Evolutionary conservation across 2,888 invertebrate species (phyloP).

Genomic region (Mystacides longicornis): DNA sequence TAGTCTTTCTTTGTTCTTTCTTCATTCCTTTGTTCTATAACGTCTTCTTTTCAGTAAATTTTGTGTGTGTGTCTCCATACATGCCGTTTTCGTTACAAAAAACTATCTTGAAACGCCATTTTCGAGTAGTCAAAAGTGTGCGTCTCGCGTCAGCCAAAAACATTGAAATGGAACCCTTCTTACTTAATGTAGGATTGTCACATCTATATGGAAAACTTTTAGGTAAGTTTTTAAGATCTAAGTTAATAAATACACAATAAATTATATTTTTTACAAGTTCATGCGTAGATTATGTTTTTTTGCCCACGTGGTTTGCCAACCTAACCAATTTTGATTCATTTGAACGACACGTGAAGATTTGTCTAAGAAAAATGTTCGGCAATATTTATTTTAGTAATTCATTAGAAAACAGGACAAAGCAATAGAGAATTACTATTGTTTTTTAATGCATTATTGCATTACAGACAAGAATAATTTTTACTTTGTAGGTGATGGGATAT

Average conservation of each 20-base stretch:
- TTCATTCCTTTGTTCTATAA: no score
- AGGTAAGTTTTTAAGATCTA: background rate
- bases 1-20: no score
- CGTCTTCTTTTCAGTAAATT: no score
- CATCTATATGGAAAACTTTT: background rate
- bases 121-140: background rate
- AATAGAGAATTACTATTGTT: no score
- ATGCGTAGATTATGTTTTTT: background rate
- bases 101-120: background rate
- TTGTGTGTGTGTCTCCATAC: background rate
- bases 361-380: background rate
- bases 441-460: no score
- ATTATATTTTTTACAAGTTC: background rate
- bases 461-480: no score
- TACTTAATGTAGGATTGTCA: background rate
- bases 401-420: no score
- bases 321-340: background rate
- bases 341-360: background rate
- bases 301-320: background rate
- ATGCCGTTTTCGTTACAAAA: background rate
- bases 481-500: background rate
- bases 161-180: background rate
- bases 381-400: no score
- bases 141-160: background rate
- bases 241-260: background rate